phyloP scores from a whole-genome alignment of 2,888 invertebrate species.

The Drosophila fulvimacula region DNA sequence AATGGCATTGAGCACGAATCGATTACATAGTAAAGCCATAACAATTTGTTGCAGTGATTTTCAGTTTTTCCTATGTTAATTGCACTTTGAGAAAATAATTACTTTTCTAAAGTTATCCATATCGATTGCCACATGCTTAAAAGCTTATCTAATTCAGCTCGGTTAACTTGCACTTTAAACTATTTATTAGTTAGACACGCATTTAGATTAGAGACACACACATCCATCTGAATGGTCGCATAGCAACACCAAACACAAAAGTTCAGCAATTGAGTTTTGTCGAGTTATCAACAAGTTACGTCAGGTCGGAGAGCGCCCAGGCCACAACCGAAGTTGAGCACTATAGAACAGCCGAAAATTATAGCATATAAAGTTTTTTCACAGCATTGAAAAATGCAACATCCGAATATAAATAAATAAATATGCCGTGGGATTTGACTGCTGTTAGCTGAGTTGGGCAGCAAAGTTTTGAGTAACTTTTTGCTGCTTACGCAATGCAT shows the following conservation, averaged over 20 bases:
- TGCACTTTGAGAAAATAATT: not conserved
- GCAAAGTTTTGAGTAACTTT: slow-evolving; percentile 33
- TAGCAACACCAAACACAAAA: slow-evolving; percentile 35
- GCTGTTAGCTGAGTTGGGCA: slow-evolving; percentile 8
- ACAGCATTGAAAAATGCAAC: slow-evolving; percentile 44
- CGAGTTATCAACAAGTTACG: slow-evolving; percentile 62
- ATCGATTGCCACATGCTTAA: not conserved
- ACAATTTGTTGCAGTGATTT: not conserved
- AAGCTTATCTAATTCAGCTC: slow-evolving; percentile 27
- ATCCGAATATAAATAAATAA: slow-evolving; percentile 56
- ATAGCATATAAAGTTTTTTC: slow-evolving; percentile 30
- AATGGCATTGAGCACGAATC: slow-evolving; percentile 30
- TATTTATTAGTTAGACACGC: slow-evolving; percentile 2
- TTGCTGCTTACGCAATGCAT: slow-evolving; percentile 49
- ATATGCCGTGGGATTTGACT: slow-evolving; percentile 22
- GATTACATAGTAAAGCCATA: slow-evolving; percentile 25
- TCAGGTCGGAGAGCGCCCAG: slow-evolving; percentile 30
- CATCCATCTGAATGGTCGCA: not conserved
- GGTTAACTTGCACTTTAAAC: slow-evolving; percentile 29
- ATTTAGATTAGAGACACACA: slow-evolving; percentile 2
- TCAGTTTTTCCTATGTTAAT: not conserved
- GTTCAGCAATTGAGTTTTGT: slow-evolving; percentile 68
- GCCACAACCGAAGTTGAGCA: slow-evolving; percentile 9
- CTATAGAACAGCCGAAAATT: slow-evolving; percentile 33
- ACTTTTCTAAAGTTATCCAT: not conserved